Conservation (phyloP, 2,113 vertebrate species). For the Lynx canadensis region DNA sequence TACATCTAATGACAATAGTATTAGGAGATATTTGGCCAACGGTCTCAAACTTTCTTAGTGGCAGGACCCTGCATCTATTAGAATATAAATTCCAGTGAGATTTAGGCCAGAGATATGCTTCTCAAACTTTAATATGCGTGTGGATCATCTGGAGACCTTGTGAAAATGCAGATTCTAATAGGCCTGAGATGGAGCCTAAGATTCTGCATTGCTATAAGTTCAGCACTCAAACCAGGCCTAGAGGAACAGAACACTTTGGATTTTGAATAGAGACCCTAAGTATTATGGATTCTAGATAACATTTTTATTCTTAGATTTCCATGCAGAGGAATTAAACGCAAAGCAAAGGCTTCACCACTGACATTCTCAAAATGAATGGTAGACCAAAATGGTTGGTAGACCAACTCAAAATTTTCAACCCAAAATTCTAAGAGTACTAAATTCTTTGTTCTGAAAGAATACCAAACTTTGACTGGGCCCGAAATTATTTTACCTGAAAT, state of each 20-base stretch:
- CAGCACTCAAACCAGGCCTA: not conserved
- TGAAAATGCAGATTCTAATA: slow-evolving; percentile 24
- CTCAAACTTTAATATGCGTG: not conserved
- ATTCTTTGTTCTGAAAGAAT: not conserved
- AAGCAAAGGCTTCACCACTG: not conserved
- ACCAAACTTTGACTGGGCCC: not conserved
- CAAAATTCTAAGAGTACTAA: not conserved
- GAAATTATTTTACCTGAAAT: not conserved
- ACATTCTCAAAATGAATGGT: not conserved
- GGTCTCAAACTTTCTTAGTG: not conserved
- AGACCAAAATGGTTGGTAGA: not conserved
- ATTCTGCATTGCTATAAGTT: not conserved
- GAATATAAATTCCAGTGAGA: not conserved
- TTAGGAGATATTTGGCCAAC: not conserved
- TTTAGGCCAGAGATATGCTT: not conserved
- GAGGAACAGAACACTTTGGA: not conserved
- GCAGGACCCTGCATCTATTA: not conserved
- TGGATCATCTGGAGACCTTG: not conserved
- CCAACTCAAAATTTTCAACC: not conserved
- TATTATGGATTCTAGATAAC: not conserved
- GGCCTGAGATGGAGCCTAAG: not conserved
- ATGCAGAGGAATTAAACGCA: not conserved
- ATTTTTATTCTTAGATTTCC: not conserved
- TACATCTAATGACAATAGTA: not conserved
- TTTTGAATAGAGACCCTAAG: not conserved